A percentile compares a stretch with the other conserved stretches of the same genome.
Conservation (phyloP, 1,140 invertebrate genomes). For the Mylabris phalerata region DNA sequence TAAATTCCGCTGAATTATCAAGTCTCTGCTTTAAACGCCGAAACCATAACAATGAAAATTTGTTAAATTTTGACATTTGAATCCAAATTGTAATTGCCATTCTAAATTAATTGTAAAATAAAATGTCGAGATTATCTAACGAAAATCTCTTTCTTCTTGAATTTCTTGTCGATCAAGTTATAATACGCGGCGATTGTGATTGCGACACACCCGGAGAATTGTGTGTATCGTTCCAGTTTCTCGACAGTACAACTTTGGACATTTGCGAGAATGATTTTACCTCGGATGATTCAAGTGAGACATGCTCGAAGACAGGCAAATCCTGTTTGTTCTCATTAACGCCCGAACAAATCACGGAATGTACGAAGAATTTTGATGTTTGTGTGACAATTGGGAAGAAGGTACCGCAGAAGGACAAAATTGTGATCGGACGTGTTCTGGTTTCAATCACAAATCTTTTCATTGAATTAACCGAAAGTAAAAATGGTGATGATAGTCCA, state of each 20-base stretch:
- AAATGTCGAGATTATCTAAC: slow-evolving; percentile 44
- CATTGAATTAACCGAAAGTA: slow-evolving; percentile 31
- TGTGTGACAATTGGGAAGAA: slow-evolving; percentile 40
- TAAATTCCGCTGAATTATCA: slow-evolving; percentile 18
- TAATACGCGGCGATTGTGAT: slow-evolving; percentile 36
- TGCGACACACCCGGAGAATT: slow-evolving; percentile 34
- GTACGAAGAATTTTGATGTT: slow-evolving; percentile 42
- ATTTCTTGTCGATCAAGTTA: slow-evolving; percentile 49
- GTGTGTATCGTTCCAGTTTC: slow-evolving; percentile 47
- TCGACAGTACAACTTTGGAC: slow-evolving; percentile 46
- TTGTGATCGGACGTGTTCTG: slow-evolving; percentile 32
- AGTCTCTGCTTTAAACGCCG: too few relatives aligned
- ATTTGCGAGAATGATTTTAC: slow-evolving; percentile 50
- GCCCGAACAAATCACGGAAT: slow-evolving; percentile 30
- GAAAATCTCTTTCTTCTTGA: slow-evolving; percentile 51
- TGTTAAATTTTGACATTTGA: slow-evolving; percentile 28
- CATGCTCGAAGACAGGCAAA: slow-evolving; percentile 47
- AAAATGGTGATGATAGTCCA: slow-evolving; percentile 11
- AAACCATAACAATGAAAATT: neutral
- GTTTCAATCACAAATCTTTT: slow-evolving; percentile 37
- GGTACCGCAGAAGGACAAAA: slow-evolving; percentile 30
- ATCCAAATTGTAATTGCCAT: slow-evolving; percentile 3
- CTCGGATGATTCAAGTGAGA: slow-evolving; percentile 23
- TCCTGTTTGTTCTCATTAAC: slow-evolving; percentile 49
- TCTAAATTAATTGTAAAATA: neutral